A percentile compares a stretch with the other conserved stretches of the same genome.
Conservation (phyloP, 1,140 invertebrate genomes). For the Drosophila punjabiensis region DNA sequence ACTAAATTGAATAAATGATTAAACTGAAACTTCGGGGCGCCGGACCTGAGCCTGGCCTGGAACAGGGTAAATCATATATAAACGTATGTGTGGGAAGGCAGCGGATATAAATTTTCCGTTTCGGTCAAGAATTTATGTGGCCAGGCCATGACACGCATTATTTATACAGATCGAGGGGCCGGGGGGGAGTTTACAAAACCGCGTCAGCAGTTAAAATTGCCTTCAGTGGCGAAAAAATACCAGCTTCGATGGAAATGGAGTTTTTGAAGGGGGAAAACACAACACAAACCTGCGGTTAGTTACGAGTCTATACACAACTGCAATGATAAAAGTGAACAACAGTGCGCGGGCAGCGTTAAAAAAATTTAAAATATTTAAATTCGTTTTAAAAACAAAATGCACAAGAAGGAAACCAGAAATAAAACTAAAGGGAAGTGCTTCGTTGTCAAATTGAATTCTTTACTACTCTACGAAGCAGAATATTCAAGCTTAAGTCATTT, state of each 20-base stretch:
- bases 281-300: constrained; percentile 81
- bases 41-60: constrained; percentile 7
- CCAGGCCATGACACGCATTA: constrained; percentile 76
- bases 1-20: constrained; percentile 84
- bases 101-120: constrained; percentile 73
- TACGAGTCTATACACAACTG: constrained; percentile 80
- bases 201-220: constrained; percentile 81
- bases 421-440: neutral
- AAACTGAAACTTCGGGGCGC: constrained; percentile 65
- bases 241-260: constrained; percentile 49
- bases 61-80: constrained; percentile 35
- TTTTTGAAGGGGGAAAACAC: constrained; percentile 39
- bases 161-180: constrained; percentile 62
- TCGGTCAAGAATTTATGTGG: constrained; percentile 78
- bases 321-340: constrained; percentile 56
- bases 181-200: constrained; percentile 52
- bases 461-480: neutral
- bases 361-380: constrained; percentile 78
- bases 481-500: neutral
- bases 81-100: constrained; percentile 35
- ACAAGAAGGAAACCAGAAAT: constrained; percentile 29
- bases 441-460: neutral
- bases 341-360: constrained; percentile 31
- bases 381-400: constrained; percentile 59
- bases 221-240: constrained; percentile 56